phyloP scores from a whole-genome alignment of 2,113 vertebrate genomes.

The Boleophthalmus pectinirostris region DNA sequence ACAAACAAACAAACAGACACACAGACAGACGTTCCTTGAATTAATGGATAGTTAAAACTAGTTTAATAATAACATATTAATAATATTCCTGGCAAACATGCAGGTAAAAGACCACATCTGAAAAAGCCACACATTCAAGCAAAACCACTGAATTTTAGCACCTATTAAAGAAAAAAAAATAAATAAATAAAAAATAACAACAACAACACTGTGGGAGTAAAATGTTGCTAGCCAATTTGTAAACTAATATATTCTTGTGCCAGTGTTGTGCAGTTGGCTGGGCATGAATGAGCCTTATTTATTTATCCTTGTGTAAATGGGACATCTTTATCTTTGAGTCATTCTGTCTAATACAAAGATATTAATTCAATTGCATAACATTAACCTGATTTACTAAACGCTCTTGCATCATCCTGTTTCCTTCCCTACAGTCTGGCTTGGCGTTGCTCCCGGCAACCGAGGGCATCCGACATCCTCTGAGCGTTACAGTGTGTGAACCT shows the following conservation, averaged over 20 bases:
- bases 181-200: too few relatives aligned
- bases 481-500: slow-evolving; percentile 65
- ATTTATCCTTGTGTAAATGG: too few relatives aligned
- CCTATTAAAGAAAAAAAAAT: not conserved
- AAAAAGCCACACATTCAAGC: not conserved
- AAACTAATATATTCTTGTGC: not conserved
- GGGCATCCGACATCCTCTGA: slow-evolving; percentile 71
- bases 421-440: slow-evolving; percentile 69
- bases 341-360: not conserved
- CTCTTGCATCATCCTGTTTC: slow-evolving; percentile 27
- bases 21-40: too few relatives aligned
- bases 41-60: too few relatives aligned
- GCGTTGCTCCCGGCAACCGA: slow-evolving; percentile 77
- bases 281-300: too few relatives aligned
- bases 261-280: not conserved
- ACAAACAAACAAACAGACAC: too few relatives aligned
- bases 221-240: not conserved
- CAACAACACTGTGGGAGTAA: not conserved
- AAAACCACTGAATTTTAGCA: not conserved
- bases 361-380: not conserved
- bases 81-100: too few relatives aligned
- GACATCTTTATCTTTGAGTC: not conserved
- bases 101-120: too few relatives aligned
- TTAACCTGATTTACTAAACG: slow-evolving; percentile 28
- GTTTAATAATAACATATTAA: too few relatives aligned